A percentile compares a stretch with the other conserved stretches of the same genome.
phyloP scores from a whole-genome alignment of 2,797 vertebrate species.

The Hapalemur alaotrensis region DNA sequence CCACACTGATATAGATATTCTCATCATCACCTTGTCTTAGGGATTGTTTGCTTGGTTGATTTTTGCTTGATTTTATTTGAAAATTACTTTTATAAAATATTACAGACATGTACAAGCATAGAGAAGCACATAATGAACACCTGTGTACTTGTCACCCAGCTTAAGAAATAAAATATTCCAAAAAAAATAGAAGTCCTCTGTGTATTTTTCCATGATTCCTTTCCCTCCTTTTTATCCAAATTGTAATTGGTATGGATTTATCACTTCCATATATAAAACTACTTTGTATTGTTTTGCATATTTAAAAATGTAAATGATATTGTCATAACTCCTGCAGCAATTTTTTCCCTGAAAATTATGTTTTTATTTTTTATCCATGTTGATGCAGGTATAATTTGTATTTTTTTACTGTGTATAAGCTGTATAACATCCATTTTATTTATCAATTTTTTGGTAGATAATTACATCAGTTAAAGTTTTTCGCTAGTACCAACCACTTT shows the following conservation, averaged over 20 bases:
- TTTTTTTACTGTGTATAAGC: not conserved
- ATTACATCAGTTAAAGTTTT: not conserved
- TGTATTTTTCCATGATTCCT: not conserved
- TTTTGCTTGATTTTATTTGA: constrained; percentile 30
- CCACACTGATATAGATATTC: not conserved
- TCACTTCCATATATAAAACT: not conserved
- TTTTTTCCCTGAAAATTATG: not conserved
- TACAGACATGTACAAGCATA: not conserved
- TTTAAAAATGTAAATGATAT: constrained; percentile 3
- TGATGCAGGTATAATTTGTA: not conserved
- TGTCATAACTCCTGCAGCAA: not conserved
- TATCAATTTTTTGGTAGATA: not conserved
- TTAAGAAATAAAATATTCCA: constrained; percentile 2
- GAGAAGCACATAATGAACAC: not conserved
- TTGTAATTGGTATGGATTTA: not conserved
- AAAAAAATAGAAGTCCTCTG: not conserved
- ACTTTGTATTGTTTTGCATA: not conserved
- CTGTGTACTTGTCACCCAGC: not conserved
- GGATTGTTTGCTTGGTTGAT: not conserved
- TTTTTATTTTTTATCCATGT: not conserved
- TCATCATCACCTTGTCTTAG: not conserved
- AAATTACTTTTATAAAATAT: not conserved
- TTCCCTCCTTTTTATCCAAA: not conserved
- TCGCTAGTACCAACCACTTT: not conserved
- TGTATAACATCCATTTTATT: not conserved